These are phyloP conservation scores for Psylliodes chrysocephalus DNA, from an alignment of 2,888 invertebrate genomes.

Conservation along the genomic window DNA sequence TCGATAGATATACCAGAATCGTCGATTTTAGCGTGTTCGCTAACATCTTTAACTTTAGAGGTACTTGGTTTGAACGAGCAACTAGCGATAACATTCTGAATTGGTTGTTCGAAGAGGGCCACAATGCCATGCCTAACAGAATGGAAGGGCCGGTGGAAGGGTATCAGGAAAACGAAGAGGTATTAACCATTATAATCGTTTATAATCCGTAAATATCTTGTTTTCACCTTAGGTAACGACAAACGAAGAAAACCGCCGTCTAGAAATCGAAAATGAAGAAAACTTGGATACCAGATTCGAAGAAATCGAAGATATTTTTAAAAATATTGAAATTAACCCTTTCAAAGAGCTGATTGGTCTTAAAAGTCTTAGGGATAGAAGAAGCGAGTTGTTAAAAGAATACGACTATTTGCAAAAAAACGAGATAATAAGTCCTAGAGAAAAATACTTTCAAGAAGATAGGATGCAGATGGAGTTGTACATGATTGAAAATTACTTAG, in stretches of 20 bases:
- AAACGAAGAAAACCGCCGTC: not conserved
- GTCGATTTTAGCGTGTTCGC: slow-evolving; percentile 48
- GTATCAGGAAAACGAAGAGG: no score
- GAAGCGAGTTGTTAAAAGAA: not conserved
- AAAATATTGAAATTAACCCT: not conserved
- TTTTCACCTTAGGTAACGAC: no score
- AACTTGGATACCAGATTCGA: slow-evolving; percentile 13
- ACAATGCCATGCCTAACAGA: no score
- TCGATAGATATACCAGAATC: slow-evolving; percentile 60
- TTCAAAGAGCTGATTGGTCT: slow-evolving; percentile 26
- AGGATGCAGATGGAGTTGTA: slow-evolving; percentile 27
- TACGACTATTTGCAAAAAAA: not conserved
- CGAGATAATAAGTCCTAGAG: slow-evolving; percentile 10
- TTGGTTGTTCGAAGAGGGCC: not conserved
- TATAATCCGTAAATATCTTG: no score
- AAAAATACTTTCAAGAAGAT: slow-evolving; percentile 23
- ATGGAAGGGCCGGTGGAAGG: no score
- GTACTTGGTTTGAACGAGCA: slow-evolving; percentile 60
- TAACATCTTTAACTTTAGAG: slow-evolving; percentile 45
- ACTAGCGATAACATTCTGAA: not conserved
- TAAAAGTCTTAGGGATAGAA: slow-evolving; percentile 23
- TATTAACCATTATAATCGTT: no score
- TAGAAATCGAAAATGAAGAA: not conserved
- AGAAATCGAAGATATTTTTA: slow-evolving; percentile 39
- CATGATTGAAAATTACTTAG: slow-evolving; percentile 30